These are phyloP conservation scores for Oreochromis aureus DNA, from an alignment of 2,113 vertebrate genomes.

Conservation along the genomic window DNA sequence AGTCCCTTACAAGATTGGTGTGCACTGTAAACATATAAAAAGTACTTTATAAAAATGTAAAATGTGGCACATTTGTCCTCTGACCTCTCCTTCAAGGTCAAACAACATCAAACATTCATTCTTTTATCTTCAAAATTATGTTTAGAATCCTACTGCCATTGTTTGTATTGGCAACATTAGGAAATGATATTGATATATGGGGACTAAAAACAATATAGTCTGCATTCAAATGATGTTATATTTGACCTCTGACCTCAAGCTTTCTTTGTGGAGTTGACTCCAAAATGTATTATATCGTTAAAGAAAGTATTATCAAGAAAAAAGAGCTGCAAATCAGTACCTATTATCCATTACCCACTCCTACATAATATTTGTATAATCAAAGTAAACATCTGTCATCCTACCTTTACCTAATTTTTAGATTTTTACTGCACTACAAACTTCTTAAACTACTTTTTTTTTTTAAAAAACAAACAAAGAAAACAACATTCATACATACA, in stretches of 20 bases:
- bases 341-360: not conserved
- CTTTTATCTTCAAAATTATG: not conserved
- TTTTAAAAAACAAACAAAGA: fast-evolving
- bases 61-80: not conserved
- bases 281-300: not conserved
- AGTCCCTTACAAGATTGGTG: not conserved
- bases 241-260: not conserved
- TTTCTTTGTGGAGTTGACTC: not conserved
- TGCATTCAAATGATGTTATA: not conserved
- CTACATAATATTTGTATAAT: not conserved
- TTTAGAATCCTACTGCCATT: not conserved
- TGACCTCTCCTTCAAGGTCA: not conserved
- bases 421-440: not conserved
- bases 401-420: not conserved
- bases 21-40: not conserved
- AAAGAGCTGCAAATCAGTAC: not conserved
- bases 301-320: not conserved
- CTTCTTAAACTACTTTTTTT: fast-evolving
- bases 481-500: not conserved
- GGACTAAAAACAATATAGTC: not conserved
- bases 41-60: not conserved
- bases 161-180: not conserved
- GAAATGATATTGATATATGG: not conserved
- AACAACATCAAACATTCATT: not conserved
- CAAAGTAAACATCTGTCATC: not conserved